Evolutionary conservation across 2,113 vertebrate species (phyloP), one percentile per base, ranked within the genome.

Genomic region (Calypte anna): DNA sequence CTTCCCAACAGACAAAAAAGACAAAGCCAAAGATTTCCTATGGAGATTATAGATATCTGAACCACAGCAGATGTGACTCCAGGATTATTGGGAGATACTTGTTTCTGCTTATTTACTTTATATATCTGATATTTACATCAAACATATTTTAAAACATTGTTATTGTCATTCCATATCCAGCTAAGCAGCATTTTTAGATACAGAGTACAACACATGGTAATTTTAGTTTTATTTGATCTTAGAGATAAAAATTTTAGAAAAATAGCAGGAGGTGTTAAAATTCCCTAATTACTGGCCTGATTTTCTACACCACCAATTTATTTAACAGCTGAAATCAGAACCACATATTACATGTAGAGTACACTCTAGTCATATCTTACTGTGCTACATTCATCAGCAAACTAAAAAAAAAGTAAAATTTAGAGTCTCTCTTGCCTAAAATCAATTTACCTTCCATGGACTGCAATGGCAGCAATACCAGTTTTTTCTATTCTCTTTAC

Each of bases 401-500:
- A 61, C 31, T 20, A 13, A 69, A 83, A 33, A 48, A 19, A 48
- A 20, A 48, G 21, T 48, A 48, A 66, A 21, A 25, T 4, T 7
- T 17, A 77, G 40, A 63, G 4, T 44, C 12, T 74, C 31, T 75
- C 59, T 61, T 50, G 50, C 31, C 59, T 64, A 31, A 88, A 88
- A 91, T 9, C 1, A 0, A 88, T 91, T 98, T 97, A 99, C 99
- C 99, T 99, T 95, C 99, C 99, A 33, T 99, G 99, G 66, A 99
- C 99, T 1, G 99, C 98, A 72, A 99, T 97, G 12, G 99, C 99
- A 16, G 99, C 96, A 36, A 99, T 98, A 33, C 99, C 99, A 3
- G 99, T 99, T 93, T 86, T 98, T 92, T 99, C 98, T 80, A 99
- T 99, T 89, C 98, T 98, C 94, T 97, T 98, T 27, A 98, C 99